Evolutionary conservation across 2,797 vertebrate genomes (phyloP).

Genomic region (Enteromius treurensis): DNA sequence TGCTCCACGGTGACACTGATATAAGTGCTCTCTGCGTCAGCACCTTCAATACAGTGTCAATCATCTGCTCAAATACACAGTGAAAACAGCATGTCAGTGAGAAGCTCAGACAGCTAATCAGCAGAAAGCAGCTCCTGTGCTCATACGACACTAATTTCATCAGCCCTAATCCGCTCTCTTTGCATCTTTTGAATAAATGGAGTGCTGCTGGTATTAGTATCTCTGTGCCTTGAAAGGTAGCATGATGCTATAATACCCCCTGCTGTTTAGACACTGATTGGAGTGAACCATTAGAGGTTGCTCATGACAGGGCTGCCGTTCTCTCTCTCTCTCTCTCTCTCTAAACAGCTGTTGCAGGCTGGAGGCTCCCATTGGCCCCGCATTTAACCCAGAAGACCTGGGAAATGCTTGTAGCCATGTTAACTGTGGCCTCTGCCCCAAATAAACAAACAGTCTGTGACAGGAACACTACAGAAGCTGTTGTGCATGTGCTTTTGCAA

Average conservation of each 20-base stretch:
- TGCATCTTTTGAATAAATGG: constrained; percentile 50
- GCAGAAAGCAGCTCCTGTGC: constrained; percentile 26
- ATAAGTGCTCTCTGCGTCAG: constrained; percentile 38
- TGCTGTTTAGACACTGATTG: constrained; percentile 59
- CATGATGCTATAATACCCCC: constrained; percentile 44
- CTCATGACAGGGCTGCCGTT: not conserved
- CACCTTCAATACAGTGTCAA: constrained; percentile 27
- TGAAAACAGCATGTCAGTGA: constrained; percentile 22
- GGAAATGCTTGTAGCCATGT: constrained; percentile 53
- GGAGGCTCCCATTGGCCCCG: constrained; percentile 39
- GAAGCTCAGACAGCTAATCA: constrained; percentile 38
- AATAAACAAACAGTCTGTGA: constrained; percentile 37
- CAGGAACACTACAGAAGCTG: not conserved
- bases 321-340: constrained; percentile 47
- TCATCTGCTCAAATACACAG: constrained; percentile 38
- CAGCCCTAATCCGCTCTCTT: constrained; percentile 43
- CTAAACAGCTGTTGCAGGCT: constrained; percentile 57
- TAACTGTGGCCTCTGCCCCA: constrained; percentile 45
- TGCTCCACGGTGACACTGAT: not conserved
- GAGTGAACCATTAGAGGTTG: constrained; percentile 52
- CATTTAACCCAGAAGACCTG: constrained; percentile 60
- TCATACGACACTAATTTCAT: constrained; percentile 23
- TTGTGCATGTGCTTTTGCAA: not conserved
- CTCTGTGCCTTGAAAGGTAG: constrained; percentile 39
- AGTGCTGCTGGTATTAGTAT: constrained; percentile 48